Base-by-base conservation (phyloP, 2,113 vertebrate genomes). In the Limnothrissa miodon region DNA sequence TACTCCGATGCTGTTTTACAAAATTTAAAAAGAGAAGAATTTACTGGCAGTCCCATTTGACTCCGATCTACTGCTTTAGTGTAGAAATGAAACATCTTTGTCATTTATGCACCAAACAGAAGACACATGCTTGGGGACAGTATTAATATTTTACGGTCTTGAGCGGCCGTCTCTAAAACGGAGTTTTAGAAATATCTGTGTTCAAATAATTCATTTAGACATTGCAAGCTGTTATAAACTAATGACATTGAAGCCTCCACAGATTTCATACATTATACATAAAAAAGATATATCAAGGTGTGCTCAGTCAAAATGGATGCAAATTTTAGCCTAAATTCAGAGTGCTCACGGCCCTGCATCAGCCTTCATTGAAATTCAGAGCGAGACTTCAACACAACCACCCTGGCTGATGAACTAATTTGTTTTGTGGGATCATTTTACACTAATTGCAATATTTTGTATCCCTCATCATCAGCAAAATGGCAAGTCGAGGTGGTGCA, bases 281-380 rank as follows among this genome's bases (percentile, higher is more conserved):
- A 62, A 29, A n/a, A 29, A 62, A 82, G 78, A 56, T 84, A 45
- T 36, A 46, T n/a, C 78, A 79, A 86, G 80, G 51, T 81, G 45
- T 46, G 59, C 59, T 80, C 53, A 78, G 39, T 2, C 19, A 74
- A 46, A 82, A 42, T 44, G 29, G 70, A 84, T 83, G 85, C 87
- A 46, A 82, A 87, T 84, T 84, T 84, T 80, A 82, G 39, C 80
- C 62, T 84, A 78, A 86, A 86, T 84, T 82, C 53, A 82, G 48
- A 80, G 62, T 62, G 79, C 15, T 66, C n/a, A 25, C 33, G 46
- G 44, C 79, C 25, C 70, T 79, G 79, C 46, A 17, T 39, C n/a
- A 81, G 36, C 23, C 46, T 62, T 79, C 42, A 78, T 86, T 84
- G 42, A 44, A 13, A 84, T 86, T 85, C 53, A 78, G 53, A 83